These are phyloP conservation scores for Betta splendens DNA, from an alignment of 2,797 vertebrate species.

Conservation along the genomic window DNA sequence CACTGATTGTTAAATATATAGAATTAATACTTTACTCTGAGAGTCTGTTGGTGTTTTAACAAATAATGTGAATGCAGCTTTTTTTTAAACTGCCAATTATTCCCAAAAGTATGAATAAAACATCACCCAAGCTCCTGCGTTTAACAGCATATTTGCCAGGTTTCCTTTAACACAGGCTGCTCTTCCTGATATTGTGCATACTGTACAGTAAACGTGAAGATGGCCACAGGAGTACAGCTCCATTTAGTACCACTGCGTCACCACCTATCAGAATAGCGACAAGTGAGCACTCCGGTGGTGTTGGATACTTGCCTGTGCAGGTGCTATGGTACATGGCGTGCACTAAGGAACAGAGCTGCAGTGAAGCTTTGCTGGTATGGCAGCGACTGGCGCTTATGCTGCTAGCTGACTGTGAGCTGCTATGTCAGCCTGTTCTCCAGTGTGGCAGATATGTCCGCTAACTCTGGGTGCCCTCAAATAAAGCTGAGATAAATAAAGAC, in stretches of 20 bases:
- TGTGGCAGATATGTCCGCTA: slow-evolving; percentile 15
- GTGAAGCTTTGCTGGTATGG: slow-evolving; percentile 42
- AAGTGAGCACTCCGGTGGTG: slow-evolving; percentile 34
- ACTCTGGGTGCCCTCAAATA: slow-evolving; percentile 41
- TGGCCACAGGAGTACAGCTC: slow-evolving; percentile 17
- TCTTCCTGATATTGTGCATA: slow-evolving; percentile 48
- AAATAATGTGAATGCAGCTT: too few species aligned
- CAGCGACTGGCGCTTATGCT: slow-evolving; percentile 28
- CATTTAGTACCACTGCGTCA: slow-evolving; percentile 6
- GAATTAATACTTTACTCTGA: too few species aligned
- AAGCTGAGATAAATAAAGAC: slow-evolving; percentile 57
- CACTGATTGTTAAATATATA: slow-evolving; percentile 7
- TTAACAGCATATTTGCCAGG: background rate
- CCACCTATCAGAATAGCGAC: slow-evolving; percentile 11
- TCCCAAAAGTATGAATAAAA: slow-evolving; percentile 8
- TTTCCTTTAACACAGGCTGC: slow-evolving; percentile 29
- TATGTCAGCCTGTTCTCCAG: slow-evolving; percentile 24
- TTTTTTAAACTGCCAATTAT: slow-evolving; percentile 4
- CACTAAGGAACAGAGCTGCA: slow-evolving; percentile 40
- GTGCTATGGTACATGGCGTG: slow-evolving; percentile 47
- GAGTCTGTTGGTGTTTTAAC: too few species aligned
- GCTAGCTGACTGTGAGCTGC: slow-evolving; percentile 21
- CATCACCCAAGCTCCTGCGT: slow-evolving; percentile 3
- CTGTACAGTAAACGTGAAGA: slow-evolving; percentile 38
- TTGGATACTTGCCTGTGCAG: slow-evolving; percentile 34